phyloP scores from a whole-genome alignment of 2,113 vertebrate species.

The Hoplias malabaricus region DNA sequence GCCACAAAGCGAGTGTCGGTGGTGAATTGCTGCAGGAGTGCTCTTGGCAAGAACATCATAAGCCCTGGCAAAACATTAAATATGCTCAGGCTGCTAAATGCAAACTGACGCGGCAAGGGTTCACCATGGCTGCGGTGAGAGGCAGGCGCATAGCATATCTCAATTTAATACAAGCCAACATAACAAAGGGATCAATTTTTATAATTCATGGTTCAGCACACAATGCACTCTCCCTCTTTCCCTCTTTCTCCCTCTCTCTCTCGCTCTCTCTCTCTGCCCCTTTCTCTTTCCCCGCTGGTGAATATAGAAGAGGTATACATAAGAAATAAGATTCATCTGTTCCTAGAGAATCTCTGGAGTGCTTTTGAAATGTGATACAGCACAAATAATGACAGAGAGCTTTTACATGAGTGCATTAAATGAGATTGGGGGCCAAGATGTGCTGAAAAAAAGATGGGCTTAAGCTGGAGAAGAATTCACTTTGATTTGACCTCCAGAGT shows the following conservation, averaged over 20 bases:
- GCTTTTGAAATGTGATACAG: constrained; percentile 81
- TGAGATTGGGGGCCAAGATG: constrained; percentile 66
- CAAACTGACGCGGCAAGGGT: constrained; percentile 82
- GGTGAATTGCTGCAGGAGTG: constrained; percentile 81
- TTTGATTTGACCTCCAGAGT: constrained; percentile 80
- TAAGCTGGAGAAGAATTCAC: constrained; percentile 73
- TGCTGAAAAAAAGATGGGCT: constrained; percentile 69
- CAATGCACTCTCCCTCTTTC: constrained; percentile 61
- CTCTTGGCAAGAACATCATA: constrained; percentile 89
- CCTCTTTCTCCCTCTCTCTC: constrained; percentile 10
- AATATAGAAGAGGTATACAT: constrained; percentile 83
- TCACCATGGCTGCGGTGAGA: constrained; percentile 70
- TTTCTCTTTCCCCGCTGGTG: constrained; percentile 59
- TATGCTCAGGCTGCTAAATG: constrained; percentile 84
- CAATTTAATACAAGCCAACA: constrained; percentile 83
- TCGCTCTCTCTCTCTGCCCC: constrained; percentile 5
- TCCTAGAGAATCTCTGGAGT: constrained; percentile 75
- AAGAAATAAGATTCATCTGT: constrained; percentile 84
- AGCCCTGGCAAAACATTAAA: constrained; percentile 82
- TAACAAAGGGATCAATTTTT: constrained; percentile 83
- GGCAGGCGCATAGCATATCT: constrained; percentile 72
- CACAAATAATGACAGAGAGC: constrained; percentile 79
- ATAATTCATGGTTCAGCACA: constrained; percentile 80
- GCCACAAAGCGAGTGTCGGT: constrained; percentile 75
- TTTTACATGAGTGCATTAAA: constrained; percentile 79